Evolutionary conservation across 2,888 invertebrate species (phyloP), one percentile per base, ranked within the genome.

Genomic region (Drosophila rellima): DNA sequence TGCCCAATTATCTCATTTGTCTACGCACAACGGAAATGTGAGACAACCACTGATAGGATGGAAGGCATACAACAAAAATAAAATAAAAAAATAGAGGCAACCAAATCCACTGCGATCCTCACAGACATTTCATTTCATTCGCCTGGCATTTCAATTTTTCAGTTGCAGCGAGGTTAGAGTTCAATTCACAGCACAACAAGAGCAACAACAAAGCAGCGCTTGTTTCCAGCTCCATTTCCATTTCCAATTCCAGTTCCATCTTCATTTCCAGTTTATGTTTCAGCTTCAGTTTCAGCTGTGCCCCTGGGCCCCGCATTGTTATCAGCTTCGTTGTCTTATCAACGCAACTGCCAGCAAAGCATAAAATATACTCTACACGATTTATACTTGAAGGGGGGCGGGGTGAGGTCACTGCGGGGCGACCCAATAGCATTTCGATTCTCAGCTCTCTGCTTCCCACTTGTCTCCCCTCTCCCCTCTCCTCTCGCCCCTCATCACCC

Each of bases 1-100:
- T 65, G 61, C 74, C 89, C 90, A 90, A 90, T 90, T 90, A 90
- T 90, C 89, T 86, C 82, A 90, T 89, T 90, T 90, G 90, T 89
- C 82, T 80, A 77, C 80, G 68, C 74, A 82, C 80, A 70, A 77
- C 77, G 86, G 82, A 87, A 87, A 84, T 73, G 70, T 67, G 79
- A 83, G 84, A 68, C 70, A 48, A 57, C 17, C 45, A 48, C 67
- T 44, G 71, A 74, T 60, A 66, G 44, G 15, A 40, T 33, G 2
- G 11, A n/a, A 39, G 0, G 5, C 40, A 18, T 11, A 4, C 11
- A 4, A 15, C n/a, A 6, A 15, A 45, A n/a, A n/a, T n/a, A n/a
- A n/a, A n/a, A n/a, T n/a, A n/a, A 23, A 23, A 23, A 5, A 23
- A 2, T 6, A 1, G 26, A 26, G 47, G 1, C 29, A 23, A 1